These are phyloP conservation scores for Rana temporaria DNA, from an alignment of 2,113 vertebrate genomes.

Conservation along the genomic window DNA sequence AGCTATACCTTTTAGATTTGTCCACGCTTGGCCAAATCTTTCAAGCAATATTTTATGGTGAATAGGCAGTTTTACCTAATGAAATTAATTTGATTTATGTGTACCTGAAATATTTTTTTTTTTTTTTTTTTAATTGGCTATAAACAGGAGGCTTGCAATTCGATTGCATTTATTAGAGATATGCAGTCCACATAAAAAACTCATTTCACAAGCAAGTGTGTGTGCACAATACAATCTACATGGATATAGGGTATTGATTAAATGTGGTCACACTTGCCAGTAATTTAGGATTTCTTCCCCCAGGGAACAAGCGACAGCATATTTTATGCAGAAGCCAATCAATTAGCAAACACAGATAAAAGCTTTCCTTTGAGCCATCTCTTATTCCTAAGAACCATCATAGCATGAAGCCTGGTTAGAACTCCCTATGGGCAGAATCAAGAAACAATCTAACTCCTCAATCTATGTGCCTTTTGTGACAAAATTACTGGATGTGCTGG, in stretches of 20 bases:
- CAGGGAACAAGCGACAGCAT: background rate
- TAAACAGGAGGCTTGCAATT: too few relatives aligned
- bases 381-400: background rate
- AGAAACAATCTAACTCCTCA: background rate
- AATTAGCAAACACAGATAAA: slow-evolving; percentile 21
- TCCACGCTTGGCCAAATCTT: too few relatives aligned
- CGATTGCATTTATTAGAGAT: too few relatives aligned
- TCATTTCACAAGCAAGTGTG: too few relatives aligned
- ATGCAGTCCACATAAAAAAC: too few relatives aligned
- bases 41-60: too few relatives aligned
- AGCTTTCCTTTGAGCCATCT: background rate
- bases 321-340: slow-evolving; percentile 11
- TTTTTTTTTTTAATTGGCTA: too few relatives aligned
- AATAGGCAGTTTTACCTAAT: too few relatives aligned
- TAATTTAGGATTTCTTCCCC: background rate
- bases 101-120: too few relatives aligned
- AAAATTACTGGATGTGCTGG: background rate
- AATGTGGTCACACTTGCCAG: slow-evolving; percentile 7
- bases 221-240: background rate
- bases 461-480: background rate
- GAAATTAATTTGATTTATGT: too few relatives aligned
- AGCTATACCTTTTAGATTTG: too few relatives aligned
- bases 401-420: background rate
- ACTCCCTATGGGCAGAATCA: background rate
- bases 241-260: slow-evolving; percentile 24